Base-by-base conservation (phyloP, 2,797 vertebrate species). In the Merluccius polli region DNA sequence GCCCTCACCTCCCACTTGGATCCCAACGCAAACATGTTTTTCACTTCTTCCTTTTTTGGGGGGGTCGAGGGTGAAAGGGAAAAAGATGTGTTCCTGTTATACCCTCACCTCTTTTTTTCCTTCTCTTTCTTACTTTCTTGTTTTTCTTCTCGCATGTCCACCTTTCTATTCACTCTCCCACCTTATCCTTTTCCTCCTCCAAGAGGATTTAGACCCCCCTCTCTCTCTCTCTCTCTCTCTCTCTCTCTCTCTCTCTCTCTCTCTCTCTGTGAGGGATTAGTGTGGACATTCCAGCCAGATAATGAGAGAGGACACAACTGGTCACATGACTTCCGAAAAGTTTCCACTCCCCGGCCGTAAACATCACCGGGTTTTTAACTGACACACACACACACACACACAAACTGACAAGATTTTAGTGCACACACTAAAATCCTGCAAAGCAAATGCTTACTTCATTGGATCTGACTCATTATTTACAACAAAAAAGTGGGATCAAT, bases 271-370 rank as follows among this genome's bases (percentile, higher is more conserved):
- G 83, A 91, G 81, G 84, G 91, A 93, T 94, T 92, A 92, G 84
- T 74, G 76, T 82, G 85, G 89, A 91, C 90, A 92, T 92, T 93
- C 91, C 87, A 89, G 81, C 82, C 83, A 84, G 88, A 93, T 91
- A 92, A 91, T 91, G 89, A 91, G 86, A 85, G 78, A 84, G 85
- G 86, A 90, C 88, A 87, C 89, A 89, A 83, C 89, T 87, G 86
- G 89, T 90, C 92, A 91, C 91, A 90, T 93, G 89, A 88, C 82
- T 82, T 59, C 73, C 72, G 78, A 83, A 87, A 93, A 91, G 83
- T 90, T 93, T 93, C 92, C 91, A 92, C 87, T 89, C 80, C 79
- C 73, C 78, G 72, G 79, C 78, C 85, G 87, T 91, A 91, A 91
- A 92, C 88, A 92, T 87, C 86, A 77, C 77, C 70, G 79, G 86